phyloP scores from a whole-genome alignment of 2,888 invertebrate species.

The Corythucha ciliata region DNA sequence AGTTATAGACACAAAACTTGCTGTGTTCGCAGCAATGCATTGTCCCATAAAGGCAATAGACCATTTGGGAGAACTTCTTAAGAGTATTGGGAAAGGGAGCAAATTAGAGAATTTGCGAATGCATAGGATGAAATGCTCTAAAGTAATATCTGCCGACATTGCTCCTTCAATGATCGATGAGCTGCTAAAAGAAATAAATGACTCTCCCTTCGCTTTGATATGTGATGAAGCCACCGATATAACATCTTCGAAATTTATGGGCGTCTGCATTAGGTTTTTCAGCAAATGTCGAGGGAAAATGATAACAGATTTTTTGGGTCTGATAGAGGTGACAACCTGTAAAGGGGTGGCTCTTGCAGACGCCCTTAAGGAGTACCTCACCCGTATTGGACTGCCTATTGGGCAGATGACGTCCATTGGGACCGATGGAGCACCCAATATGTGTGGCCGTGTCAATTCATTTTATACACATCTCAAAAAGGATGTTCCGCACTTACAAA shows the following conservation, averaged over 20 bases:
- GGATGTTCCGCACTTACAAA: background rate
- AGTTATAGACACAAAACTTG: too few relatives aligned
- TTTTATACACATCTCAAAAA: background rate
- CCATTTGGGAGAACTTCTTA: background rate
- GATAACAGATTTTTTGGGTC: background rate
- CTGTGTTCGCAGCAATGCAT: background rate
- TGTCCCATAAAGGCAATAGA: background rate
- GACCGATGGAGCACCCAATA: background rate
- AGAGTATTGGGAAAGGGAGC: background rate
- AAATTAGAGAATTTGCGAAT: background rate
- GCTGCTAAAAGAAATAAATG: background rate
- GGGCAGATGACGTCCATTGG: background rate
- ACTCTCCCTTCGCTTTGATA: background rate
- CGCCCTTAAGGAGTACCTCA: background rate
- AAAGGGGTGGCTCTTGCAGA: background rate
- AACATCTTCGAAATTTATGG: background rate
- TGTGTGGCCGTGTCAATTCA: background rate
- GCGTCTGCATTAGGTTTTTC: background rate
- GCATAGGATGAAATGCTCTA: background rate
- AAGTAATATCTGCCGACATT: background rate
- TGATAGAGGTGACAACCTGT: background rate
- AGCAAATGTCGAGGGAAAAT: background rate
- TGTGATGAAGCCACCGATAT: background rate
- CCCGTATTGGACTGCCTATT: background rate
- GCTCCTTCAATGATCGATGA: background rate